A percentile compares a stretch with the other conserved stretches of the same genome.
Conservation (phyloP, 2,888 invertebrate species). For the Papilio gigon region DNA sequence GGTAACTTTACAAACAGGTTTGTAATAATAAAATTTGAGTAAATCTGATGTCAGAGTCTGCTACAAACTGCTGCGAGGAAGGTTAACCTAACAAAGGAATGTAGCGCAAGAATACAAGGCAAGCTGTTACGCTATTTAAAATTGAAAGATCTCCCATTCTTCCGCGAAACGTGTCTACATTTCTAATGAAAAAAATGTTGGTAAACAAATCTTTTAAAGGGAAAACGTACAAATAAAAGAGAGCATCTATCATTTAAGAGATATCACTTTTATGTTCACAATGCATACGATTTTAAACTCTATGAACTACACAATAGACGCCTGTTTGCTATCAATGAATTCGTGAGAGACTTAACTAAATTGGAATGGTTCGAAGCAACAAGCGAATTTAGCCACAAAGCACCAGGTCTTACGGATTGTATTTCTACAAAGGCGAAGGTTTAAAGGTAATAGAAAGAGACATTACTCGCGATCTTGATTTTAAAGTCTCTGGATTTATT, state of each 20-base stretch:
- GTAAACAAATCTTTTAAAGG: conserved; percentile 27
- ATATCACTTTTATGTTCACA: conserved; percentile 8
- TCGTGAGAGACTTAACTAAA: conserved; percentile 52
- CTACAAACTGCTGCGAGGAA: not conserved
- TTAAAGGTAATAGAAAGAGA: conserved; percentile 57
- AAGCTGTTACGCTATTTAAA: conserved; percentile 10
- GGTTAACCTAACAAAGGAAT: conserved; percentile 27
- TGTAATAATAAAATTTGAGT: not conserved
- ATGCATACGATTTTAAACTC: conserved; percentile 21
- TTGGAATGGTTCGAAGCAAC: conserved; percentile 43
- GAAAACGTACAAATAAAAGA: conserved; percentile 20
- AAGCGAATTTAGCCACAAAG: conserved; percentile 52
- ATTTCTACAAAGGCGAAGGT: conserved; percentile 41
- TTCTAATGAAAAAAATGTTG: conserved; percentile 28
- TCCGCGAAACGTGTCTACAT: conserved; percentile 22
- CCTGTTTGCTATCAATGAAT: conserved; percentile 44
- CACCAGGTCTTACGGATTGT: conserved; percentile 53
- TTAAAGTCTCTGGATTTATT: conserved; percentile 71
- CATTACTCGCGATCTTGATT: conserved; percentile 64
- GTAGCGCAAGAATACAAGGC: conserved; percentile 8
- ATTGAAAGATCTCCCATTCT: conserved; percentile 8
- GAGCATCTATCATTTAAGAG: conserved; percentile 28
- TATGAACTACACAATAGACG: conserved; percentile 7
- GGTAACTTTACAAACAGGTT: not conserved
- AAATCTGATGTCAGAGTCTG: conserved; percentile 5